Base-by-base conservation (phyloP, 2,797 vertebrate species). In the Perodicticus potto region DNA sequence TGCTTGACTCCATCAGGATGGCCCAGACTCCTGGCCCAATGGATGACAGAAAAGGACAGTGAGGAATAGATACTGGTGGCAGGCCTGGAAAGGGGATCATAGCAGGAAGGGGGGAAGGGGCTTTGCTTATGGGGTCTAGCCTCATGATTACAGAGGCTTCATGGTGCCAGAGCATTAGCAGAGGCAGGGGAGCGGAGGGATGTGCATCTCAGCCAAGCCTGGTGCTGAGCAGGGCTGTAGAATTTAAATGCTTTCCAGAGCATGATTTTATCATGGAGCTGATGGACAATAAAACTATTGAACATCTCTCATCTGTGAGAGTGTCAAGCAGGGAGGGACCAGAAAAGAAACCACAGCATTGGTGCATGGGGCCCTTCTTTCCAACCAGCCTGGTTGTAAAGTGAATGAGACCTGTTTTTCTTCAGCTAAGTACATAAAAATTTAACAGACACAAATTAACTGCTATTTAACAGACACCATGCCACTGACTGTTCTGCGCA, bases 1-100 rank as follows among this genome's bases (percentile, higher is more conserved):
- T 0, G 53, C 20, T 20, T 2, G 25, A 25, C 7, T 3, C 49
- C 49, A 0, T 59, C 34, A 20, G 6, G 53, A 5, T 29, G 53
- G 27, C 16, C 12, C 7, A 59, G 55, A 57, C 5, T 67, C 3
- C 32, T 43, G 22, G 74, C n/a, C 11, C 1, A 69, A 40, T 12
- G 25, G 27, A 53, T 69, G 20, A 16, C 10, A 49, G 55, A n/a
- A 80, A 67, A 74, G n/a, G 45, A 32, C 16, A 29, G 10, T 59
- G 43, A 55, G 25, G 17, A 59, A 23, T 8, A 27, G 78, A 63
- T 5, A 27, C 9, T 9, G 8, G 19, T 27, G 27, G 7, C 14
- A 1, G 20, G 9, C 12, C 6, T 16, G 2, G 45, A 20, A 77
- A 92, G n/a, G 49, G 10, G 19, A 32, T 25, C 16, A 3, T 20